Base-by-base conservation (phyloP, 2,888 invertebrate genomes). In the Phrixothrix hirtus region DNA sequence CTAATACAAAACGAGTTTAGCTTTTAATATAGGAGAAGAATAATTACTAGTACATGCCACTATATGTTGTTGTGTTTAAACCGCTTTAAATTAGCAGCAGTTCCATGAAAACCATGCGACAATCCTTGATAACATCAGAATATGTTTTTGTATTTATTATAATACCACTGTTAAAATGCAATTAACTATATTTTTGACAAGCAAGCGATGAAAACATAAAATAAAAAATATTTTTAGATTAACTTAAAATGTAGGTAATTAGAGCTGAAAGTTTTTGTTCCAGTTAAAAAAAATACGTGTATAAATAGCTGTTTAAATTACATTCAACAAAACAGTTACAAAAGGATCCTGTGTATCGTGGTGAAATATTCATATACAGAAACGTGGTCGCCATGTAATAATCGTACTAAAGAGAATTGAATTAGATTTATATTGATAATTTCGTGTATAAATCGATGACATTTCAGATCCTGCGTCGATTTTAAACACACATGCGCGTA, bases 21-120 rank as follows among this genome's bases (percentile, higher is more conserved):
- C 17, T 35, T 36, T 46, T 47, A 47, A 47, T 47, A 47, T 38
- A 35, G 32, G 25, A 47, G 47, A 30, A 39, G 38, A 27, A 58
- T 68, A 68, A 69, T 69, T 69, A 67, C 62, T 49, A 50, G 61
- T 58, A 63, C 66, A 64, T 62, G 65, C 58, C 56, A 44, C 62
- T 60, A 60, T 61, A 62, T 63, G 61, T 64, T 51, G 57, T 50
- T 59, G 56, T 59, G 54, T 62, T 62, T 61, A 63, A 66, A 66
- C 57, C 61, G 61, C 61, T 59, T 63, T 54, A 62, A 67, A 65
- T 65, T 64, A 66, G 63, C 58, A 63, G 63, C 63, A 59, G 61
- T 67, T 65, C 62, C 61, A 57, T 62, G 64, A 65, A 56, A 66
- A 66, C 62, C 62, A 58, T 58, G 58, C 59, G 48, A 55, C 58